Base-by-base conservation (phyloP, 2,888 invertebrate species). In the Drosophila trichaetosa region DNA sequence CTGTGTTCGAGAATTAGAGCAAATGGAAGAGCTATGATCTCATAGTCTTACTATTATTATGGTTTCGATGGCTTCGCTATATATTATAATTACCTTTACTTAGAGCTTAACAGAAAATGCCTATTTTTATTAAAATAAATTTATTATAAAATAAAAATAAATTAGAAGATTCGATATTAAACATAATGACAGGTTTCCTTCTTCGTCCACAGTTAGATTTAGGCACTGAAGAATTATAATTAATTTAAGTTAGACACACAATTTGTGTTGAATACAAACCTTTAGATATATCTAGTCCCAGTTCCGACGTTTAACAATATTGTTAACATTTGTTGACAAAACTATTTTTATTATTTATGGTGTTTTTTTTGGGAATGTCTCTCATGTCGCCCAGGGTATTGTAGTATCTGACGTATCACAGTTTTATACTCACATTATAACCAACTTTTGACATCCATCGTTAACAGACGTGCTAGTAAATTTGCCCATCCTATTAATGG, bases 181-280 rank as follows among this genome's bases (percentile, higher is more conserved):
- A 1, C 6, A 21, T 0, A 1, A 7, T 1, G 1, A 11, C 1
- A 42, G 11, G 1, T 5, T 11, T 42, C 1, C 21, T 21, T 42
- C 21, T 42, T 11, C 11, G 16, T 13, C 21, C 1, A 46, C 7
- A 21, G 21, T 21, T 21, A 13, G 7, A 13, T 21, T 21, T 1
- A 46, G 16, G 2, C 1, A 2, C 21, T 21, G 4, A 0, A 0
- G 2, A 46, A 7, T 0, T 21, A 21, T 46, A 7, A 46, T 8
- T 4, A 7, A 21, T 46, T 2, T 40, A 40, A 11, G 10, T n/a
- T 0, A 2, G 40, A 10, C n/a, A n/a, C n/a, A n/a, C 40, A n/a
- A n/a, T n/a, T 40, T 42, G 5, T 5, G 21, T 1, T 40, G 40
- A 40, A 10, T 5, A 11, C n/a, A 40, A n/a, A 4, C n/a, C 0